These are phyloP conservation scores for Acleris cristana DNA, from an alignment of 2,888 invertebrate genomes.

Conservation along the genomic window DNA sequence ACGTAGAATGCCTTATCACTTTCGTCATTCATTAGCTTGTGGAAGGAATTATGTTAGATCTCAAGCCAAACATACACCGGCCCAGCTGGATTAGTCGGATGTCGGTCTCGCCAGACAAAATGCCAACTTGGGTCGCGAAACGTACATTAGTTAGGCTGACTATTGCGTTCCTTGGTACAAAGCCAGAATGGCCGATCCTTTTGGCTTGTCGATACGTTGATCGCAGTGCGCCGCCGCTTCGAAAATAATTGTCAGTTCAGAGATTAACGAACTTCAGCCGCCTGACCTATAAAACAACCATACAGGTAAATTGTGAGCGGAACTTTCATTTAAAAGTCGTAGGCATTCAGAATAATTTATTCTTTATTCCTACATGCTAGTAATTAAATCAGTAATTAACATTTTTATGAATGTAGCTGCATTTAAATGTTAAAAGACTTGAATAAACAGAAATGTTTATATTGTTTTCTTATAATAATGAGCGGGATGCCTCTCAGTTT, in stretches of 20 bases:
- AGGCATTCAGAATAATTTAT: background rate
- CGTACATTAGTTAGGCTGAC: slow-evolving; percentile 75
- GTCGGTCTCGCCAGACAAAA: slow-evolving; percentile 57
- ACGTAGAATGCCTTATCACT: background rate
- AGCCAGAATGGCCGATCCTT: slow-evolving; percentile 81
- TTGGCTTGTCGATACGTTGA: slow-evolving; percentile 79
- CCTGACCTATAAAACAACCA: slow-evolving; percentile 74
- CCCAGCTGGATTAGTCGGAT: slow-evolving; percentile 43
- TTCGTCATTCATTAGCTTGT: slow-evolving; percentile 7
- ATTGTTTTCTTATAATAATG: slow-evolving; percentile 17
- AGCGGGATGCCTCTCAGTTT: slow-evolving; percentile 36
- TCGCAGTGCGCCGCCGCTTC: slow-evolving; percentile 70
- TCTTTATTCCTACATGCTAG: background rate
- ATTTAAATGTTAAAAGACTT: background rate
- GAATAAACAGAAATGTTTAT: background rate
- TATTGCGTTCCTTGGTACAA: slow-evolving; percentile 81
- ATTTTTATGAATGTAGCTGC: background rate
- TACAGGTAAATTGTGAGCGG: slow-evolving; percentile 31
- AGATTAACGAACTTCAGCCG: slow-evolving; percentile 82
- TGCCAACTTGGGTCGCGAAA: slow-evolving; percentile 80
- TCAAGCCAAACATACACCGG: slow-evolving; percentile 11
- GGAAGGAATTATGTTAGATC: slow-evolving; percentile 17
- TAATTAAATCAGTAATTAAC: background rate
- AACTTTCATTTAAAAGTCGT: background rate
- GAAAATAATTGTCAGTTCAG: slow-evolving; percentile 81